These are phyloP conservation scores for Tachina lurida DNA, from an alignment of 2,888 invertebrate genomes.

Conservation along the genomic window DNA sequence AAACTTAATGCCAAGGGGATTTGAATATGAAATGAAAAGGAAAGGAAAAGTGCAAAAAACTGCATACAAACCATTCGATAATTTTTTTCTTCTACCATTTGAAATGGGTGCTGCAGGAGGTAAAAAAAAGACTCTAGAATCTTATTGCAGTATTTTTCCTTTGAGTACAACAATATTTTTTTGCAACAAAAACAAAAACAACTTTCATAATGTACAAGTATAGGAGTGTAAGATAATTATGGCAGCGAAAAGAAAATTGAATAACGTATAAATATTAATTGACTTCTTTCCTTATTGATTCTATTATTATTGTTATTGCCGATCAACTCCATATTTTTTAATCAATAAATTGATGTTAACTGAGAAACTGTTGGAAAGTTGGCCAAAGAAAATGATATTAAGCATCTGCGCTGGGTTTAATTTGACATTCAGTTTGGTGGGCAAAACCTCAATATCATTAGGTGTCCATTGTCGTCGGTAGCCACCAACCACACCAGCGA, in stretches of 20 bases:
- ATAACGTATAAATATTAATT: conserved; percentile 45
- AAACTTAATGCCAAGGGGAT: conserved; percentile 53
- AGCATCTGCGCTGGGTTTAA: conserved; percentile 68
- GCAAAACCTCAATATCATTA: conserved; percentile 69
- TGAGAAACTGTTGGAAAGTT: background rate
- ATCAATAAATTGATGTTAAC: conserved; percentile 25
- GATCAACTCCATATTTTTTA: conserved; percentile 27
- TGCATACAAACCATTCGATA: conserved; percentile 32
- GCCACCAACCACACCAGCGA: background rate
- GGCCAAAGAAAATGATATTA: background rate
- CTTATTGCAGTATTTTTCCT: conserved; percentile 8
- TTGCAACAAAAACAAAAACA: background rate
- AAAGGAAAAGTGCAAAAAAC: conserved; percentile 49
- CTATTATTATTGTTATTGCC: conserved; percentile 28
- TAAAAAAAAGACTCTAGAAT: conserved; percentile 3
- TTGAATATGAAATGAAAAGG: conserved; percentile 22
- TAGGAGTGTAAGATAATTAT: background rate
- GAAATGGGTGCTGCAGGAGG: conserved; percentile 58
- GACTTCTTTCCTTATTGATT: conserved; percentile 7
- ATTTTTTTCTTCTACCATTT: background rate
- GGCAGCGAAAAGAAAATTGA: conserved; percentile 41
- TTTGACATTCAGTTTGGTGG: conserved; percentile 67
- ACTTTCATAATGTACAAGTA: background rate
- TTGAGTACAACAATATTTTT: background rate
- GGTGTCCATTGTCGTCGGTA: conserved; percentile 52